Percentiles rank a stretch among this genome's conserved stretches.
phyloP scores from a whole-genome alignment of 2,113 vertebrate genomes.

The Acrocephalus arundinaceus region DNA sequence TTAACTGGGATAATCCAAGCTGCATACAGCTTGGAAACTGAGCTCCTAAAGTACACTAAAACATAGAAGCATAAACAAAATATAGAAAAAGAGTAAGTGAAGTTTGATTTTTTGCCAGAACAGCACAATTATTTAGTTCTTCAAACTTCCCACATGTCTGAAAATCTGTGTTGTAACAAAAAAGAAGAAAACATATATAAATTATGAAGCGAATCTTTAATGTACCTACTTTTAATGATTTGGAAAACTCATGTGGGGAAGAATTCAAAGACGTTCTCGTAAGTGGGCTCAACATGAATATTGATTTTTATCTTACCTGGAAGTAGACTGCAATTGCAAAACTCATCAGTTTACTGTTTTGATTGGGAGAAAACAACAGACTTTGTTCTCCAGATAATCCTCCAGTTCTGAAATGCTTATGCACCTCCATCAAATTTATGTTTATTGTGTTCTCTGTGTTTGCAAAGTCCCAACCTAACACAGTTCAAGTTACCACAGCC shows the following conservation, averaged over 20 bases:
- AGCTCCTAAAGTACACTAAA: background rate
- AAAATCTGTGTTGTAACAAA: background rate
- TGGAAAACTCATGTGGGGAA: rapidly evolving
- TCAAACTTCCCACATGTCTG: background rate
- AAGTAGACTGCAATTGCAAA: background rate
- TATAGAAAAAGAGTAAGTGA: background rate
- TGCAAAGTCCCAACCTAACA: background rate
- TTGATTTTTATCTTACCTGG: background rate
- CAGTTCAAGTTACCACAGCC: background rate
- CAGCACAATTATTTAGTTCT: background rate
- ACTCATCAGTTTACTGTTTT: background rate
- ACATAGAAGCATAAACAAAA: background rate
- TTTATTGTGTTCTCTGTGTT: background rate
- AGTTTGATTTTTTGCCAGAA: background rate
- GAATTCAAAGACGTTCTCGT: background rate
- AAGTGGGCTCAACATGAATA: background rate
- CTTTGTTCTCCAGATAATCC: background rate
- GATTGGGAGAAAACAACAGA: background rate
- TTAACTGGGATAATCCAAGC: background rate
- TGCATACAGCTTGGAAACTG: background rate
- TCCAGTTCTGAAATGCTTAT: background rate
- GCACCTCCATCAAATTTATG: background rate
- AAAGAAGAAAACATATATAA: background rate
- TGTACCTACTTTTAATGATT: rapidly evolving
- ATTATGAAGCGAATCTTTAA: background rate